These are phyloP conservation scores for Diglossa brunneiventris DNA, from an alignment of 2,113 vertebrate genomes.

Conservation along the genomic window DNA sequence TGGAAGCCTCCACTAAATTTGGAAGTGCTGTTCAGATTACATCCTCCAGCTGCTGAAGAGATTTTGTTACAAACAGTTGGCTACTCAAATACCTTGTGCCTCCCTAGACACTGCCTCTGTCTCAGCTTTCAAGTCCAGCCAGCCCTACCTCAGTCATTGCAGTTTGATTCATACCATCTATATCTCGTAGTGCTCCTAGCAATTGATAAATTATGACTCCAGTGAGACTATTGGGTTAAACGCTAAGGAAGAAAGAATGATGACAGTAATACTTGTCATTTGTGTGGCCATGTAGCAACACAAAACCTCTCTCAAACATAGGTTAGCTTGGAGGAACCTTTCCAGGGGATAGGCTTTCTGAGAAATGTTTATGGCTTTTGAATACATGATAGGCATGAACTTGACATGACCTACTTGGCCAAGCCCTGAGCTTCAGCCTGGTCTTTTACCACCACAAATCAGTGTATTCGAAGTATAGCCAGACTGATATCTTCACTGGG, in stretches of 20 bases:
- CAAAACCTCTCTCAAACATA: slow-evolving; percentile 1
- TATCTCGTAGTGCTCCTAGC: background rate
- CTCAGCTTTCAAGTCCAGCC: slow-evolving; percentile 39
- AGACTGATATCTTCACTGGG: background rate
- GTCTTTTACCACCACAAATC: slow-evolving; percentile 23
- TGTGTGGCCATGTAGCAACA: background rate
- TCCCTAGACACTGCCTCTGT: background rate
- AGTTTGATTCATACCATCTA: slow-evolving; percentile 28
- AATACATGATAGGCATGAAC: slow-evolving; percentile 16
- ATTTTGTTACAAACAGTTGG: slow-evolving; percentile 65
- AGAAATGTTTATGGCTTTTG: slow-evolving; percentile 27
- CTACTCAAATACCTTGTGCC: slow-evolving; percentile 2
- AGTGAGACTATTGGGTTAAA: slow-evolving; percentile 29
- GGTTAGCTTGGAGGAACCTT: slow-evolving; percentile 12
- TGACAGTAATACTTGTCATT: slow-evolving; percentile 44
- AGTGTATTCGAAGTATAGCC: background rate
- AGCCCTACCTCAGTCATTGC: background rate
- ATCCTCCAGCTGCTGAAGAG: slow-evolving; percentile 46
- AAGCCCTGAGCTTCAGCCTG: slow-evolving; percentile 2
- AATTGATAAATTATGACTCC: slow-evolving; percentile 41
- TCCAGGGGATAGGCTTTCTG: slow-evolving; percentile 20
- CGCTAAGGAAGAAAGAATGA: slow-evolving; percentile 36
- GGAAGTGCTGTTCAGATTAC: slow-evolving; percentile 25
- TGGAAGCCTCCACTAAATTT: slow-evolving; percentile 32
- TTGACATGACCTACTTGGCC: slow-evolving; percentile 10